These are phyloP conservation scores for Heptranchias perlo DNA, from an alignment of 2,113 vertebrate species.

Conservation along the genomic window DNA sequence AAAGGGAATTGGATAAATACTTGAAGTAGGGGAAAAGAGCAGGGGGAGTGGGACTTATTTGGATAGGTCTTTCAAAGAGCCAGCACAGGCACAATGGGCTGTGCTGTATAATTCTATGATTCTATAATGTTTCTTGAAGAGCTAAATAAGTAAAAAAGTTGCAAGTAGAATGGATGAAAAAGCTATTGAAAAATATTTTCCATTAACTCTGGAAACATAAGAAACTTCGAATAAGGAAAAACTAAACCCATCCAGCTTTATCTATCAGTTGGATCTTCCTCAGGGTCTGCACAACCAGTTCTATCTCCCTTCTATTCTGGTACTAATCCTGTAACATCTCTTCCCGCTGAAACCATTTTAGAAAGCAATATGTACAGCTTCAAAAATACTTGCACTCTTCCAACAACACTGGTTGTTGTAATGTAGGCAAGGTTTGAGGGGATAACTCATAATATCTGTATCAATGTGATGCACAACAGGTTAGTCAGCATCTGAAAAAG, in stretches of 20 bases:
- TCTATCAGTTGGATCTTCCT: not conserved
- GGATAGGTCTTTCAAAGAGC: too few relatives aligned
- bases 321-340: not conserved
- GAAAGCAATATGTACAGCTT: not conserved
- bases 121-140: not conserved
- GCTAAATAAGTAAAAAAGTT: not conserved
- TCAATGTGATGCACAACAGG: not conserved
- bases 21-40: too few relatives aligned
- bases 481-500: not conserved
- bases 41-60: too few relatives aligned
- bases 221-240: not conserved
- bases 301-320: not conserved
- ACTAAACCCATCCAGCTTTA: not conserved
- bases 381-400: not conserved
- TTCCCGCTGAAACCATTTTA: not conserved
- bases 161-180: not conserved
- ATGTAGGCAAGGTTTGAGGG: not conserved
- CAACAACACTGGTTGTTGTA: not conserved
- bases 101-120: too few relatives aligned
- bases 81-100: too few relatives aligned
- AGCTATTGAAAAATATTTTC: not conserved
- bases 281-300: not conserved
- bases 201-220: slow-evolving; percentile 1
- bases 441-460: not conserved
- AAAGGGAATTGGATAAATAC: too few relatives aligned